Evolutionary conservation across 2,888 invertebrate species (phyloP), one percentile per base, ranked within the genome.

Genomic region (Phengaris arion): DNA sequence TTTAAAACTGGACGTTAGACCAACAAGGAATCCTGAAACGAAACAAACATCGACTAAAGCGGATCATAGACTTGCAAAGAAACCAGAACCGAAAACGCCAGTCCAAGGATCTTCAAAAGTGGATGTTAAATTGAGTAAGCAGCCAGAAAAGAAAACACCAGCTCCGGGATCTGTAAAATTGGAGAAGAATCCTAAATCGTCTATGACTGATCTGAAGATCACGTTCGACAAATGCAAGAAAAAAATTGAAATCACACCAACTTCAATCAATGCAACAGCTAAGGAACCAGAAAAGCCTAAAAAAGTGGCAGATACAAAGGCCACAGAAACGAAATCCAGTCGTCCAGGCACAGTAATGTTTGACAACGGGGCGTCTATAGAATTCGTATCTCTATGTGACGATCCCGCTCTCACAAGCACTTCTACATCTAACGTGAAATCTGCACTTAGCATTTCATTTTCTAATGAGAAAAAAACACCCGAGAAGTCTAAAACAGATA

Each of bases 341-440:
- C 59, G 22, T 22, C 59, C 64, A 45, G 22, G n/a, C 59, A 35
- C 64, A 6, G 35, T 64, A 10, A 15, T 64, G 6, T 64, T 35
- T 64, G 64, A 64, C 13, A 35, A 64, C 35, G 64, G 64, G 12
- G 64, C 64, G 64, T 64, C 64, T 45, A 64, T 64, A 22, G 35
- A 64, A 45, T 64, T 64, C 35, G 64, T 64, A 35, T 64, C 64
- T 64, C 35, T 64, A 45, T 64, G 35, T 6, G 64, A 64, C 10
- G 12, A 64, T 59, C 15, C 22, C 22, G 22, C 59, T 22, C 59
- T 22, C 22, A 59, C 2, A 8, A n/a, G 35, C 35, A 35, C 35
- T 35, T 8, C 57, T 15, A 68, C 35, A 68, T 2, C 68, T 45
- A 2, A 35, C 45, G 12, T 46, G 7, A 68, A 68, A 68, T 8